These are phyloP conservation scores for Glyphotaelius pellucidus DNA, from an alignment of 2,888 invertebrate genomes.

Conservation along the genomic window DNA sequence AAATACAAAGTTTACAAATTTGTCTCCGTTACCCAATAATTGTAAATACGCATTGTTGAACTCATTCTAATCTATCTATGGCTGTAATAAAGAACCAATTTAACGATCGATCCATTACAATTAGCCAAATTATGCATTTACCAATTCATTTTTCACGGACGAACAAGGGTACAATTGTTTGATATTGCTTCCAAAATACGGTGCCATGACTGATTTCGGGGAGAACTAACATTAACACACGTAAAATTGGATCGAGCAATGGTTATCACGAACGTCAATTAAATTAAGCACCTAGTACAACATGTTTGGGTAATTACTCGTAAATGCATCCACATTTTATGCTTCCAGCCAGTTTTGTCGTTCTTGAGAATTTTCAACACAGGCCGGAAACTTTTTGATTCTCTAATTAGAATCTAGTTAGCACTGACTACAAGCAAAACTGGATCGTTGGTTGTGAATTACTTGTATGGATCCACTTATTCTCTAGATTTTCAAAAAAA, in stretches of 20 bases:
- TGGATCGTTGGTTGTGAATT: not conserved
- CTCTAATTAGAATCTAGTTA: no score
- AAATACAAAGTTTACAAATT: constrained; percentile 2
- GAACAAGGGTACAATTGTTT: not conserved
- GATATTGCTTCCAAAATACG: no score
- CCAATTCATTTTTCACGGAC: not conserved
- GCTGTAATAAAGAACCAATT: no score
- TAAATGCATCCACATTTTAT: not conserved
- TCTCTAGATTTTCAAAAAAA: not conserved
- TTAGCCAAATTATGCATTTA: not conserved
- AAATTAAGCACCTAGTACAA: not conserved
- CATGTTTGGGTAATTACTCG: not conserved
- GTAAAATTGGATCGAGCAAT: not conserved
- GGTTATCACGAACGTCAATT: not conserved
- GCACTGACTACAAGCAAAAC: no score
- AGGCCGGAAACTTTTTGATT: no score
- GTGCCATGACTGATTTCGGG: not conserved
- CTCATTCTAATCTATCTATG: no score
- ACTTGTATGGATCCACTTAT: not conserved
- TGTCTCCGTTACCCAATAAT: not conserved
- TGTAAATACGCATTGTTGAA: not conserved
- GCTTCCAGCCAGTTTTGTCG: not conserved
- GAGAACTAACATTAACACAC: not conserved
- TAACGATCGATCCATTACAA: not conserved
- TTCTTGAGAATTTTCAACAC: not conserved